Evolutionary conservation across 2,113 vertebrate species (phyloP).

Genomic region (Lophotis ruficrista): DNA sequence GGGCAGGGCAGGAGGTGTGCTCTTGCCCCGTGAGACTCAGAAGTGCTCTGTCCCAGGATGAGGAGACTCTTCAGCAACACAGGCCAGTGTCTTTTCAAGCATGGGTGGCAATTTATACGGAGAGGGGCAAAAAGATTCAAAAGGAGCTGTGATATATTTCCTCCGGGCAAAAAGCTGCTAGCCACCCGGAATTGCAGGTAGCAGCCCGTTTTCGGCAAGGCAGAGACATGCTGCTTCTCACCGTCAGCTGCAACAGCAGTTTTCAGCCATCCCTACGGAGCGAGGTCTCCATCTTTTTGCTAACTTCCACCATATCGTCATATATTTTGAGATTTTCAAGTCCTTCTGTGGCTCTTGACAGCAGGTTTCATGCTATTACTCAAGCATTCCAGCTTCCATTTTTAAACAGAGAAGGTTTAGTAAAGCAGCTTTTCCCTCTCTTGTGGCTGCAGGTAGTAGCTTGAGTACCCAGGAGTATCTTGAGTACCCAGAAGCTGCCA

Average conservation of each 20-base stretch:
- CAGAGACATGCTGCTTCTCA: neutral
- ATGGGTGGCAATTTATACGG: neutral
- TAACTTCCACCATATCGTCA: neutral
- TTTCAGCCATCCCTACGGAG: neutral
- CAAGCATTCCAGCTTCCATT: neutral
- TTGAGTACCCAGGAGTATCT: neutral
- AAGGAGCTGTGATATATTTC: neutral
- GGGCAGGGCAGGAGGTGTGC: too few relatives aligned
- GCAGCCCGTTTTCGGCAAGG: neutral
- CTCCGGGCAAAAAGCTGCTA: neutral
- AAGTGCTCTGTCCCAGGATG: neutral
- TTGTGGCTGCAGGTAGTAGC: neutral
- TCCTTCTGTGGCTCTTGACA: neutral
- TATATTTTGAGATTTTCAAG: neutral
- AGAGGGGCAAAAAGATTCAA: neutral
- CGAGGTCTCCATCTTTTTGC: rapidly evolving
- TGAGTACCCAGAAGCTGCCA: neutral
- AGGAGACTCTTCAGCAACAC: neutral
- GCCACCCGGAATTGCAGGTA: neutral
- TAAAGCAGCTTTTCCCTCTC: neutral
- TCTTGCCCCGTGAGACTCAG: neutral
- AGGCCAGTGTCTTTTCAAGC: neutral
- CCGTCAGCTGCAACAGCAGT: neutral
- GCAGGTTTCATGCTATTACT: neutral
- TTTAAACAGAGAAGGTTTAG: neutral